Conservation (phyloP, 1,140 invertebrate species). For the Ephestia elutella region DNA sequence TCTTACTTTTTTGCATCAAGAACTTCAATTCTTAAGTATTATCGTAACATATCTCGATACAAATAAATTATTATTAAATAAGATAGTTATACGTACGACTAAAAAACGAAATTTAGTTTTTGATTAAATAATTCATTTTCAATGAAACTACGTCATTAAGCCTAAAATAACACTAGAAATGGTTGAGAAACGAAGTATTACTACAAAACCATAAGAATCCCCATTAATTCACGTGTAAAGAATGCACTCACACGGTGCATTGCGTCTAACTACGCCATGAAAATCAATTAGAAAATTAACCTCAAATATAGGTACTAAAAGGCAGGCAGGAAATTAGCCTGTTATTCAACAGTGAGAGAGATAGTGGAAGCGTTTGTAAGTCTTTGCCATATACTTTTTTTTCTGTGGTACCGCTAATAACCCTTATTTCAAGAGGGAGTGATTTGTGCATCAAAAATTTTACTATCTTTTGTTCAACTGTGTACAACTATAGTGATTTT, state of each 20-base stretch:
- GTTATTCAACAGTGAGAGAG: background rate
- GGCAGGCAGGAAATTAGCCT: background rate
- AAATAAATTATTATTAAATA: too few relatives aligned
- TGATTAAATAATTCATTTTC: too few relatives aligned
- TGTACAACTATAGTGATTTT: slow-evolving; percentile 33
- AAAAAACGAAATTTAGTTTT: too few relatives aligned
- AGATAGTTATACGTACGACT: too few relatives aligned
- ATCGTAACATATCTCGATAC: too few relatives aligned
- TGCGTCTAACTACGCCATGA: background rate
- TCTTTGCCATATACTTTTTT: background rate
- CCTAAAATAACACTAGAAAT: too few relatives aligned
- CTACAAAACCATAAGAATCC: too few relatives aligned
- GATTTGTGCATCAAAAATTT: slow-evolving; percentile 14
- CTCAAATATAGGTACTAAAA: background rate
- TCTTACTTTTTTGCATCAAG: too few relatives aligned
- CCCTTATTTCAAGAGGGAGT: background rate
- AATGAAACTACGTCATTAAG: too few relatives aligned
- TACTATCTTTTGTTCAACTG: slow-evolving; percentile 24
- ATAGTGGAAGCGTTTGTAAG: background rate
- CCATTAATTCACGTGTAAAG: background rate
- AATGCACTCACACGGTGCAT: background rate
- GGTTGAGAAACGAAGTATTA: background rate
- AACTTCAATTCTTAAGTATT: too few relatives aligned
- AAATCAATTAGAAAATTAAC: background rate
- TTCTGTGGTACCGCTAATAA: background rate